Evolutionary conservation across 2,797 vertebrate genomes (phyloP), one percentile per base, ranked within the genome.

Genomic region (Rhinatrema bivittatum): DNA sequence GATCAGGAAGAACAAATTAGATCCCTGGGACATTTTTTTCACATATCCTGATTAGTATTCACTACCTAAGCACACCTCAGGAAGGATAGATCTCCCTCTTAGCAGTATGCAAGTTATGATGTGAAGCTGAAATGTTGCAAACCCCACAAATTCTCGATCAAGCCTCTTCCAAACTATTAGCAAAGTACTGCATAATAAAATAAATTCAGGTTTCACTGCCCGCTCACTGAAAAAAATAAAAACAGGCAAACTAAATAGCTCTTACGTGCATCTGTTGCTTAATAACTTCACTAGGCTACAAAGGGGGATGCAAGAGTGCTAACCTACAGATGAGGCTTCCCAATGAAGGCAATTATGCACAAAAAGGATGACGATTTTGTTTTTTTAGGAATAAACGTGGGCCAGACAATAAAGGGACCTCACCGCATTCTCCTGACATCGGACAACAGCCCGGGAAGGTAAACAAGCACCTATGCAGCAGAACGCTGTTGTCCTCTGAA

Each of bases 211-310:
- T 2, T 32, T 30, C 50, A 20, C 24, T 14, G 9, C 1, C 29
- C 13, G 19, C 42, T 29, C 26, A 26, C 5, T 9, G 8, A 8
- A 15, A 26, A 25, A 13, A 15, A 26, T n/a, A 26, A 26, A 25
- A 13, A 25, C 13, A 26, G 26, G 25, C 13, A 13, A 25, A 26
- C 13, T 25, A n/a, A n/a, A n/a, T n/a, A n/a, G n/a, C n/a, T n/a
- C 44, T 44, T 52, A 16, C n/a, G 41, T 22, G 54, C 63, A 70
- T 62, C 71, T 70, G 74, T 71, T 77, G 74, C 65, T 59, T 14
- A 38, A 29, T 30, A 16, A 25, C 17, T 42, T 18, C 20, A 45
- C 21, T 17, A 36, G 12, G 30, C 36, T 14, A n/a, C 31, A 34
- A 42, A 40, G 22, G 32, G 40, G 32, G 20, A 39, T 34, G 39